Evolutionary conservation across 2,797 vertebrate species (phyloP).

Genomic region (Sebastes hubbsi): DNA sequence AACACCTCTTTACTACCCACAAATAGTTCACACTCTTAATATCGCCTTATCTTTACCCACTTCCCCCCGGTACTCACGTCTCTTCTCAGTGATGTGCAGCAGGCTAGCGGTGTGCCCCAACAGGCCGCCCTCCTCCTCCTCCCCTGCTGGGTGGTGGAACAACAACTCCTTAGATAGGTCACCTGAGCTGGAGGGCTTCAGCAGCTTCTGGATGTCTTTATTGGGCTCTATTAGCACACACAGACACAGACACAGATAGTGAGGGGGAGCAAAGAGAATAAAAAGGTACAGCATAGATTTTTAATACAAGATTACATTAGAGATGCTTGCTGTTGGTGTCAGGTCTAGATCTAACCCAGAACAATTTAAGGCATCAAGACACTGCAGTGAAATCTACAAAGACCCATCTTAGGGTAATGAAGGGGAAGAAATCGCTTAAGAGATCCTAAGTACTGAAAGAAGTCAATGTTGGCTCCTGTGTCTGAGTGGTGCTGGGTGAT

Average conservation of each 20-base stretch:
- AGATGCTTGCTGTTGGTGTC: background rate
- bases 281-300: background rate
- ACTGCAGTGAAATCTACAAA: background rate
- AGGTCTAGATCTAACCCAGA: background rate
- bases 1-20: background rate
- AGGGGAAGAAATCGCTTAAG: background rate
- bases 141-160: conserved; percentile 69
- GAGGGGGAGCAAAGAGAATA: background rate
- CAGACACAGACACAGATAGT: conserved; percentile 8
- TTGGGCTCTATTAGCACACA: conserved; percentile 78
- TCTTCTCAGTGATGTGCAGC: conserved; percentile 91
- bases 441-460: background rate
- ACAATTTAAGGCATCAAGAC: background rate
- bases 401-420: background rate
- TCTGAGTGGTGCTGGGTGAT: background rate
- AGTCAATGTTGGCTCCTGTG: background rate
- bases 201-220: conserved; percentile 83
- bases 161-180: conserved; percentile 78
- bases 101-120: conserved; percentile 87
- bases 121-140: conserved; percentile 85
- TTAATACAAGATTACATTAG: background rate
- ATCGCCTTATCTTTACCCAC: background rate
- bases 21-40: conserved; percentile 9
- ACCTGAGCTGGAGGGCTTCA: conserved; percentile 80
- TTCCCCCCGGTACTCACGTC: conserved; percentile 86